These are phyloP conservation scores for Carassius auratus DNA, from an alignment of 2,113 vertebrate species.

Conservation along the genomic window DNA sequence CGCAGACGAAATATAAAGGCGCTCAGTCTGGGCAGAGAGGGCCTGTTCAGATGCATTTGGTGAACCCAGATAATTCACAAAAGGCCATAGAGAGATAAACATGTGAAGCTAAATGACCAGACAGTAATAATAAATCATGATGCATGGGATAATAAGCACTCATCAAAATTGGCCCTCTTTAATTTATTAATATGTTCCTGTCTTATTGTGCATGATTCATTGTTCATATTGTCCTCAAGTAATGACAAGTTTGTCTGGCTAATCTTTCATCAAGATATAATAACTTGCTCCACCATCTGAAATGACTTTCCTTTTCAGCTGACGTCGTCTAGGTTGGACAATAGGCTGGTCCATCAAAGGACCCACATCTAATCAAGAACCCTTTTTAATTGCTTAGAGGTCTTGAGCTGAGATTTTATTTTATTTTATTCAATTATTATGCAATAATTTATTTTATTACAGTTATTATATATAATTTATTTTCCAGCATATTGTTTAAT, in stretches of 20 bases:
- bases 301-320: background rate
- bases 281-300: background rate
- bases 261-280: background rate
- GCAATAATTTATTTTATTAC: background rate
- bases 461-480: background rate
- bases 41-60: background rate
- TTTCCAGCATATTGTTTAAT: background rate
- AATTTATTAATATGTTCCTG: background rate
- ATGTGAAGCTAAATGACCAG: background rate
- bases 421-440: background rate
- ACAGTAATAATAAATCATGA: background rate
- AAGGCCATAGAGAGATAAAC: constrained; percentile 1
- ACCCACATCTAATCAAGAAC: background rate
- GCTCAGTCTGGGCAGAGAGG: background rate
- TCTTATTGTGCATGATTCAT: background rate
- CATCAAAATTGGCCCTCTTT: background rate
- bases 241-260: background rate
- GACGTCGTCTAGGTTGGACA: background rate
- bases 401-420: background rate
- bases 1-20: background rate
- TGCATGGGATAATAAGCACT: background rate
- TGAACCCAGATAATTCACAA: background rate
- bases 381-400: background rate
- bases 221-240: background rate
- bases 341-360: background rate